A percentile compares a stretch with the other conserved stretches of the same genome.
phyloP scores from a whole-genome alignment of 2,888 invertebrate genomes.

The Endomychus coccineus region DNA sequence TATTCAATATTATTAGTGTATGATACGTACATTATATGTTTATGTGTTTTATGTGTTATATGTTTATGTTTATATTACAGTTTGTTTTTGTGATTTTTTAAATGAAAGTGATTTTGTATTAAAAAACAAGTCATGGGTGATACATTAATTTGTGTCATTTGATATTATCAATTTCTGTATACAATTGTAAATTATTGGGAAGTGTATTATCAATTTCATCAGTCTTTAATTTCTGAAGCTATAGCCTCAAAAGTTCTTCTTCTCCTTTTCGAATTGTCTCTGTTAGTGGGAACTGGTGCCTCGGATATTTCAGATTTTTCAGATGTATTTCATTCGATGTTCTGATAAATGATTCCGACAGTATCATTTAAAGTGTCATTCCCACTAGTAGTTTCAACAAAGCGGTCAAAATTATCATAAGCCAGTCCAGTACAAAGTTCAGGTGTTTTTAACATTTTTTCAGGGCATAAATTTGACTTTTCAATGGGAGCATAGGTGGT shows the following conservation, averaged over 20 bases:
- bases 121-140: conserved; percentile 24
- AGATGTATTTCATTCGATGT: conserved; percentile 4
- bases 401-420: conserved; percentile 15
- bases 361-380: conserved; percentile 13
- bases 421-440: conserved; percentile 13
- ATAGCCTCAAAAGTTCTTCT: conserved; percentile 25
- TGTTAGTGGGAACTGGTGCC: conserved; percentile 9
- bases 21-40: too few species aligned
- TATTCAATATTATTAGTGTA: too few species aligned
- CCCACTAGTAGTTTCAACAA: conserved; percentile 14
- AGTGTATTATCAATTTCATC: conserved; percentile 21
- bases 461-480: conserved; percentile 14
- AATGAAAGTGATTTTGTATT: too few species aligned
- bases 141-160: conserved; percentile 29
- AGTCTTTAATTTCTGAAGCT: conserved; percentile 17
- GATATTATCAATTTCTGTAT: conserved; percentile 10
- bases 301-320: conserved; percentile 5
- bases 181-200: conserved; percentile 19
- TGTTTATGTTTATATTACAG: too few species aligned
- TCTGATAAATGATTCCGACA: conserved; percentile 13
- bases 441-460: conserved; percentile 9
- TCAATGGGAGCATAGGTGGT: conserved; percentile 8
- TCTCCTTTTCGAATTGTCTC: conserved; percentile 16
- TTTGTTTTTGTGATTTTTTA: too few species aligned
- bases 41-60: too few species aligned